These are phyloP conservation scores for Apistogramma diplotaenia DNA, from an alignment of 2,113 vertebrate genomes.

Conservation along the genomic window DNA sequence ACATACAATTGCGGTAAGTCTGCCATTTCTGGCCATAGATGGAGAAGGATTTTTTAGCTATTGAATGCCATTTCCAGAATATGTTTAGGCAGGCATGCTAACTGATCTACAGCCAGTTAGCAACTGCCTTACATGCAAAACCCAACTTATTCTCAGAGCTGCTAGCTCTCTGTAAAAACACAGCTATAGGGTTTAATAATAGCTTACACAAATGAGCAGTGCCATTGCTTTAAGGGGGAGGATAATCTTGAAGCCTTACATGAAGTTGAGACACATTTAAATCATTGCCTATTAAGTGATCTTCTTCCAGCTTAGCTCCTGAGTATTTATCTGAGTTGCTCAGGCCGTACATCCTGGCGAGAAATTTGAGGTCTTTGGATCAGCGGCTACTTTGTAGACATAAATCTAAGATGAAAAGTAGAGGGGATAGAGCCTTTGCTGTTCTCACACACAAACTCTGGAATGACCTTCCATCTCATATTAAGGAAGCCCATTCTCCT, in stretches of 20 bases:
- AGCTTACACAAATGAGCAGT: not conserved
- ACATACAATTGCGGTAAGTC: constrained; percentile 37
- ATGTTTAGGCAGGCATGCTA: not conserved
- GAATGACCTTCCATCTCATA: too few relatives aligned
- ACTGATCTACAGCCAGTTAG: not conserved
- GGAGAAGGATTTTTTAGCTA: not conserved
- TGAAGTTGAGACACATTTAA: not conserved
- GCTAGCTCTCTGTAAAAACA: not conserved
- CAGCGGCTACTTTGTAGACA: too few relatives aligned
- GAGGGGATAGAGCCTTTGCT: too few relatives aligned
- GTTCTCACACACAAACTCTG: too few relatives aligned
- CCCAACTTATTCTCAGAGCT: not conserved
- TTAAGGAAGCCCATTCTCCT: too few relatives aligned
- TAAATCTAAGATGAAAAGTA: too few relatives aligned
- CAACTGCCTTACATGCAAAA: not conserved
- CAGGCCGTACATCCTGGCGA: too few relatives aligned
- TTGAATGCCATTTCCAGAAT: not conserved
- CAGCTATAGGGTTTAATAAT: not conserved
- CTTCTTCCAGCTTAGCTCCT: too few relatives aligned
- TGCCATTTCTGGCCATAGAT: constrained; percentile 15
- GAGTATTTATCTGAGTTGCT: too few relatives aligned
- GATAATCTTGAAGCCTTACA: not conserved
- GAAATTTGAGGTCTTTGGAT: too few relatives aligned
- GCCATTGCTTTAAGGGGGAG: not conserved
- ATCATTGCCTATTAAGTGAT: not conserved